These are phyloP conservation scores for Fregata magnificens DNA, from an alignment of 2,113 vertebrate genomes.

Conservation along the genomic window DNA sequence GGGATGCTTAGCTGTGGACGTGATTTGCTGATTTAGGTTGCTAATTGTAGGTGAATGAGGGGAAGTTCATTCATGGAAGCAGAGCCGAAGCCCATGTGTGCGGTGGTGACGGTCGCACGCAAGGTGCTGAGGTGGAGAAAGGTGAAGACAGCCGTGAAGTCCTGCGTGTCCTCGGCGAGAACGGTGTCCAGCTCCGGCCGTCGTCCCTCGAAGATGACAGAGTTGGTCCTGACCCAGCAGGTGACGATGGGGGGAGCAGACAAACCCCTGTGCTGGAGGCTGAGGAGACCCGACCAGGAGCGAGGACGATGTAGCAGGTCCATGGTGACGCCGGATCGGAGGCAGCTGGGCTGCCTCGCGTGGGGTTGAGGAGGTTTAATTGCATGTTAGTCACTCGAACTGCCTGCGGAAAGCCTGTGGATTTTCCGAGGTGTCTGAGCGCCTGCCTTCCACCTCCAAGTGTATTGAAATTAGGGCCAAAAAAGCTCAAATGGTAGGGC, in stretches of 20 bases:
- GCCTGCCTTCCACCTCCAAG: neutral
- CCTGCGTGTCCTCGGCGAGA: fast-evolving
- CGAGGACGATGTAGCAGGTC: fast-evolving
- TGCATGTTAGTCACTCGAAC: fast-evolving
- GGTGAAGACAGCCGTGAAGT: fast-evolving
- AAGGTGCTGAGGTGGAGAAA: too few relatives aligned
- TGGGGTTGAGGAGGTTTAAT: neutral
- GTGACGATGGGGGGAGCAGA: fast-evolving
- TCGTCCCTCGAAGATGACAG: neutral
- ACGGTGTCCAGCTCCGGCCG: fast-evolving
- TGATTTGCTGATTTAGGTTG: neutral
- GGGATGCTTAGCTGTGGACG: neutral
- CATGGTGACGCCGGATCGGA: fast-evolving
- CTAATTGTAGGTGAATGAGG: neutral
- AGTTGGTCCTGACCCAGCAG: neutral
- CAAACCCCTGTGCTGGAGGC: neutral
- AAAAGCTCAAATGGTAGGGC: fast-evolving
- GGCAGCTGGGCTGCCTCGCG: neutral
- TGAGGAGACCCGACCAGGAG: fast-evolving
- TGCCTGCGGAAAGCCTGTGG: fast-evolving
- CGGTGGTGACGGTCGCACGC: fast-evolving
- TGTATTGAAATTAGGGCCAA: neutral
- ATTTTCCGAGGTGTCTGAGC: neutral
- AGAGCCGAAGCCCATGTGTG: fast-evolving
- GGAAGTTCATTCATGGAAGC: neutral